Percentiles rank a stretch among this genome's conserved stretches.
phyloP scores from a whole-genome alignment of 2,888 invertebrate species.

The Sinotaia quadrata region DNA sequence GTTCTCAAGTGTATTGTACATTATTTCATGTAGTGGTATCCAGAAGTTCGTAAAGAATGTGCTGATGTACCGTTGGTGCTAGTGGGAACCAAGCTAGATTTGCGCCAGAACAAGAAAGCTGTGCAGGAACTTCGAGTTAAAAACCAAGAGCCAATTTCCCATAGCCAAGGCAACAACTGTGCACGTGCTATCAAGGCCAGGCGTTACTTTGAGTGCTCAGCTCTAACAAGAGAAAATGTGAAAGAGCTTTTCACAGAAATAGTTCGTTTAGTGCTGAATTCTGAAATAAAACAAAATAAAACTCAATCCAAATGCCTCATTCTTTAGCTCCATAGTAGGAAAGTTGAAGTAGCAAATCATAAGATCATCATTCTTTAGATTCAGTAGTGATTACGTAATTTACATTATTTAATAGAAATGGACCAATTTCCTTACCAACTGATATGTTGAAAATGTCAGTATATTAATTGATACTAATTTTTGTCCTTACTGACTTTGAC shows the following conservation, averaged over 20 bases:
- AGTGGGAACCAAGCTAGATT: slow-evolving; percentile 24
- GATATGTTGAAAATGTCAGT: too few relatives aligned
- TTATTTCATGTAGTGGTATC: slow-evolving; percentile 12
- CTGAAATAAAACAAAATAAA: background rate
- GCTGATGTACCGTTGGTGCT: slow-evolving; percentile 9
- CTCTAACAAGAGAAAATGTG: slow-evolving; percentile 11
- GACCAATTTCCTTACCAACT: too few relatives aligned
- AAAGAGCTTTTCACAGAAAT: slow-evolving; percentile 1
- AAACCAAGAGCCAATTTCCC: slow-evolving; percentile 1
- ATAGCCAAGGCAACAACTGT: slow-evolving; percentile 3
- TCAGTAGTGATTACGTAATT: too few relatives aligned
- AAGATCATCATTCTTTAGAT: too few relatives aligned
- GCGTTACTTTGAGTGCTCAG: slow-evolving; percentile 22
- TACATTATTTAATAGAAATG: too few relatives aligned
- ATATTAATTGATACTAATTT: too few relatives aligned
- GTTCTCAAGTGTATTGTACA: too few relatives aligned
- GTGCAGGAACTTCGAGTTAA: slow-evolving; percentile 6
- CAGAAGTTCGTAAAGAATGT: slow-evolving; percentile 13
- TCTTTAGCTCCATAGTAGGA: too few relatives aligned
- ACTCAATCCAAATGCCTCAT: background rate
- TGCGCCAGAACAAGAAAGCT: slow-evolving; percentile 12
- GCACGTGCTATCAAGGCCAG: slow-evolving; percentile 18
- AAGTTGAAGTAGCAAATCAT: too few relatives aligned
- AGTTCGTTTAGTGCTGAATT: slow-evolving; percentile 3
- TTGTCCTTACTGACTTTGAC: too few relatives aligned